Percentiles rank a stretch among this genome's conserved stretches.
Conservation (phyloP, 2,113 vertebrate genomes). For the Eolophus roseicapilla region DNA sequence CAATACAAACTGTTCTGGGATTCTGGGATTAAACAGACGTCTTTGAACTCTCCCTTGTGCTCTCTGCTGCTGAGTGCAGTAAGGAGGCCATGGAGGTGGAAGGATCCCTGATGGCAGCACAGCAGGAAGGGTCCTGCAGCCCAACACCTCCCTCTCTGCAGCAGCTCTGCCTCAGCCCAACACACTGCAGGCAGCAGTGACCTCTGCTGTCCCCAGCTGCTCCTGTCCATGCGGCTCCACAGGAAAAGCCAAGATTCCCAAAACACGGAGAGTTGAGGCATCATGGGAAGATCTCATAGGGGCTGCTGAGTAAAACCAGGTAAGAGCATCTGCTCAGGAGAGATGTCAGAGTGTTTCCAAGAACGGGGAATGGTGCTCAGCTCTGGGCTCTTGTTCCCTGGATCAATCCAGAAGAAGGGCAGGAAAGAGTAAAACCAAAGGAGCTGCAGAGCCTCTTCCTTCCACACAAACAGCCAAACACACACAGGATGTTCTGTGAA, state of each 20-base stretch:
- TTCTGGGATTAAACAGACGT: neutral
- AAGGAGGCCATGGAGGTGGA: rapidly evolving
- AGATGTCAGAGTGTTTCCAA: neutral
- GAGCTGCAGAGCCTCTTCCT: neutral
- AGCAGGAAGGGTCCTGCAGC: neutral
- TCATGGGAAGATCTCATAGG: too few species aligned
- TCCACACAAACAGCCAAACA: neutral
- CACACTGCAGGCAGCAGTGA: neutral
- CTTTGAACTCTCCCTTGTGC: too few species aligned
- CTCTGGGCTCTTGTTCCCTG: neutral
- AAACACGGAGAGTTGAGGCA: neutral
- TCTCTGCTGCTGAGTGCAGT: neutral
- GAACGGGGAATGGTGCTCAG: too few species aligned
- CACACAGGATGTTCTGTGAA: rapidly evolving
- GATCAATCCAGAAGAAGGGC: neutral
- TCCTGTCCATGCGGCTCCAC: neutral
- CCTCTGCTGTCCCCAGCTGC: neutral
- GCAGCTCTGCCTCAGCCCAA: neutral
- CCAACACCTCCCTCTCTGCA: neutral
- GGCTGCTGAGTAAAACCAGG: neutral
- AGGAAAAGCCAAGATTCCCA: neutral
- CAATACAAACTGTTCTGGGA: too few species aligned
- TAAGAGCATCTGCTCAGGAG: neutral
- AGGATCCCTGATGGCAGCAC: rapidly evolving
- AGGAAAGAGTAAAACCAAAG: neutral